Percentiles rank a stretch among this genome's conserved stretches.
phyloP scores from a whole-genome alignment of 92 coral and sea anemone species.

The Anthopleura xanthogrammica region DNA sequence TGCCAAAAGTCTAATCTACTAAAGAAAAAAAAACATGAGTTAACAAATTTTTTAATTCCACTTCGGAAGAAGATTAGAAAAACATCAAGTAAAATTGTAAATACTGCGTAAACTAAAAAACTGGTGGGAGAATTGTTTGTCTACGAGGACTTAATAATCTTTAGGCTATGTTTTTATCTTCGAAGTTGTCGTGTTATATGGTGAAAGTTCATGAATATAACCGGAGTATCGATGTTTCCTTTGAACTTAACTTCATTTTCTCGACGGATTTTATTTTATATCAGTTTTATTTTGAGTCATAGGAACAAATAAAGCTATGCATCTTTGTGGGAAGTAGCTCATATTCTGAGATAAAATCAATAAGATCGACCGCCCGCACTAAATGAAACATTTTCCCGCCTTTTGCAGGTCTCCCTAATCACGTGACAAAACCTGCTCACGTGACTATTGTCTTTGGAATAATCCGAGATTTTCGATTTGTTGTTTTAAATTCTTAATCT shows the following conservation, averaged over 20 bases:
- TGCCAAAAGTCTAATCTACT: neutral
- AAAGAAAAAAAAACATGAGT: neutral
- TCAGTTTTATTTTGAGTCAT: neutral
- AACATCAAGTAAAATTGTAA: neutral
- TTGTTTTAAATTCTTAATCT: neutral
- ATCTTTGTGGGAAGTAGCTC: neutral
- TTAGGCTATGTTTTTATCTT: neutral
- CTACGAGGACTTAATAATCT: neutral
- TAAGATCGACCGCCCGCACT: neutral
- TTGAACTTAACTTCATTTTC: neutral
- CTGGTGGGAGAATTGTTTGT: neutral
- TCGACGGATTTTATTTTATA: neutral
- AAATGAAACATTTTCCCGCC: neutral
- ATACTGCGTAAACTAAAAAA: neutral
- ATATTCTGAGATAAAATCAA: neutral
- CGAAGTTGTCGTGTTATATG: neutral
- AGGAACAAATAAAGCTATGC: neutral
- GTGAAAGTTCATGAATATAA: neutral
- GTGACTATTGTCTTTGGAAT: neutral
- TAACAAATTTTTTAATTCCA: neutral
- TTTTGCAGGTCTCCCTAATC: neutral
- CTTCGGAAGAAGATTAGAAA: neutral
- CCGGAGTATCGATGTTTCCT: neutral
- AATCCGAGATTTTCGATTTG: neutral
- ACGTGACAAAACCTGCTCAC: neutral